A percentile compares a stretch with the other conserved stretches of the same genome.
phyloP scores from a whole-genome alignment of 2,888 invertebrate species.

The Odontocerum albicorne region DNA sequence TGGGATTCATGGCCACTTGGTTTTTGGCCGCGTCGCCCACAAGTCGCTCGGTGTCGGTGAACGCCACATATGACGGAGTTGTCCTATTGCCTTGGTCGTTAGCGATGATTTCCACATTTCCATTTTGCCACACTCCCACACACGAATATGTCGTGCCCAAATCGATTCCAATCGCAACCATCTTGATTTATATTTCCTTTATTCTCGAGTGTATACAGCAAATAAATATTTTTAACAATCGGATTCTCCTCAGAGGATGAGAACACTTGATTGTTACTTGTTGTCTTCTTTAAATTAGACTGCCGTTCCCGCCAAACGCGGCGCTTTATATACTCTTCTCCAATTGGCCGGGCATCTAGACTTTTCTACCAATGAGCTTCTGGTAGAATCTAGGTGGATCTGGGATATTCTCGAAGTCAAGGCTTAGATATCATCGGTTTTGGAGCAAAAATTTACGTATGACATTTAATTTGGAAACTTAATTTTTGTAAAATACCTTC shows the following conservation, averaged over 20 bases:
- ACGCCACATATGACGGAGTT: constrained; percentile 86
- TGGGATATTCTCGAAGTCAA: too few species aligned
- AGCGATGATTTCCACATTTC: constrained; percentile 81
- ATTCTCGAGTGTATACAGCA: too few species aligned
- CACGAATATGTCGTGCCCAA: constrained; percentile 88
- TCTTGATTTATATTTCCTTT: constrained; percentile 14
- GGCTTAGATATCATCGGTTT: too few species aligned
- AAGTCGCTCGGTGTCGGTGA: constrained; percentile 80
- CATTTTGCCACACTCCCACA: constrained; percentile 83
- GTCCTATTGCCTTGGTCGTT: constrained; percentile 89
- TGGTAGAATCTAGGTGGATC: too few species aligned
- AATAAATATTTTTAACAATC: too few species aligned
- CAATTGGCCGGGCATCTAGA: constrained; percentile 17
- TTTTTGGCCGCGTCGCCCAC: constrained; percentile 88
- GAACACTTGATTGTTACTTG: too few species aligned
- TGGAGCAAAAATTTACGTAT: too few species aligned
- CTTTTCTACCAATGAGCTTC: constrained; percentile 19
- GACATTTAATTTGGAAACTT: too few species aligned
- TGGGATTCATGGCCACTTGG: constrained; percentile 77
- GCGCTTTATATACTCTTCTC: constrained; percentile 13
- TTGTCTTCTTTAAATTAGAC: constrained; percentile 11
- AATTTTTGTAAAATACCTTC: too few species aligned
- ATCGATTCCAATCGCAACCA: constrained; percentile 71
- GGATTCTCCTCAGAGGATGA: too few species aligned
- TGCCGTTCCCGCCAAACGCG: constrained; percentile 13